phyloP scores from a whole-genome alignment of 2,797 vertebrate species.

The Jordanella pulchra region DNA sequence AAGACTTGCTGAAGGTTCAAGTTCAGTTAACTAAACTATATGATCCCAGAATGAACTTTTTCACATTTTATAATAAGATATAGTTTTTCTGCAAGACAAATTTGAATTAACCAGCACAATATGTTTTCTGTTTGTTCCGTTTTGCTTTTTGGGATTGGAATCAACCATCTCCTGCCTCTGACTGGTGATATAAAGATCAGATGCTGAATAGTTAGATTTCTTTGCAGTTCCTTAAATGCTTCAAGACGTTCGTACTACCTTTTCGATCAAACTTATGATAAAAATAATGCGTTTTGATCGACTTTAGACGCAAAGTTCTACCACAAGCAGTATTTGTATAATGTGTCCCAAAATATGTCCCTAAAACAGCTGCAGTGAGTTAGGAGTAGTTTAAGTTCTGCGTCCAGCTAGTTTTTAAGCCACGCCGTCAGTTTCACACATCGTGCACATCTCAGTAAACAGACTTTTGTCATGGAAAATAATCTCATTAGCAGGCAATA shows the following conservation, averaged over 20 bases:
- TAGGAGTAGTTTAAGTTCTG: too few species aligned
- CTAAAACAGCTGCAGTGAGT: too few species aligned
- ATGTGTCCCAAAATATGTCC: too few species aligned
- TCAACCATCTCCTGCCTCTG: neutral
- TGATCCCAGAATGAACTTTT: too few species aligned
- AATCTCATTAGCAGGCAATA: neutral
- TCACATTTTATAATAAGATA: too few species aligned
- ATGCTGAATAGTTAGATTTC: neutral
- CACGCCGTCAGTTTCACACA: too few species aligned
- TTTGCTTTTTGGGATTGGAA: neutral
- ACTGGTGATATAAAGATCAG: neutral
- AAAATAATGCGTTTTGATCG: neutral
- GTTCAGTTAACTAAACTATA: neutral
- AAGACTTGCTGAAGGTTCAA: neutral
- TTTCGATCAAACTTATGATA: neutral
- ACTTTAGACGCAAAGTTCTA: neutral
- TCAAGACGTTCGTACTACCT: too few species aligned
- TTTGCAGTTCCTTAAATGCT: neutral
- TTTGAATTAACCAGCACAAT: neutral
- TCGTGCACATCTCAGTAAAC: neutral
- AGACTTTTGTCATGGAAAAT: neutral
- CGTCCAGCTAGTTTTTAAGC: too few species aligned
- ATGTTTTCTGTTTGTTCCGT: too few species aligned
- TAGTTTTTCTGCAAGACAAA: neutral
- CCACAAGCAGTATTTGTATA: neutral